Percentiles rank a stretch among this genome's conserved stretches.
These are phyloP conservation scores for Protobothrops mucrosquamatus DNA, from an alignment of 2,113 vertebrate genomes.

Conservation along the genomic window DNA sequence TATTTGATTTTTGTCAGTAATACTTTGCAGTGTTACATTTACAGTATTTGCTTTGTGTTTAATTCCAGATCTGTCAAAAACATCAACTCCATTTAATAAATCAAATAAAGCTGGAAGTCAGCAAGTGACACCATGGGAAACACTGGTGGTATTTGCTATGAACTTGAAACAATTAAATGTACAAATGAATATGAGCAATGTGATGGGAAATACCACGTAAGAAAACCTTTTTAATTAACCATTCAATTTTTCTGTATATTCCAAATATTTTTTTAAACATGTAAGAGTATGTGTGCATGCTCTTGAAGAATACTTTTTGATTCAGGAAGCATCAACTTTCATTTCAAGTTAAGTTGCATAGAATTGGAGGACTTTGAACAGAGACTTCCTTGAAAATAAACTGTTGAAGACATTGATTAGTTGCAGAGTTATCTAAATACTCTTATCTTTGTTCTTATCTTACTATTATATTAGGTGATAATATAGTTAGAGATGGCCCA, in stretches of 20 bases:
- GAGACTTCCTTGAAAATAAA: neutral
- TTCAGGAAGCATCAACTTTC: neutral
- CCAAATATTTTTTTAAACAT: neutral
- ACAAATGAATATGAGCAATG: conserved; percentile 99
- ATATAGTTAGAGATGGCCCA: neutral
- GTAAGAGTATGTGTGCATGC: neutral
- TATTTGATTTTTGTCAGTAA: neutral
- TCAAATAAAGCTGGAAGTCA: conserved; percentile 86
- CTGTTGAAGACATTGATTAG: neutral
- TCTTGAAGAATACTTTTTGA: neutral
- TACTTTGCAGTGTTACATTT: neutral
- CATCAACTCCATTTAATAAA: conserved; percentile 88
- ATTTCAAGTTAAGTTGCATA: neutral
- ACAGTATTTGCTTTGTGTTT: conserved; percentile 33
- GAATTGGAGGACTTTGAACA: neutral
- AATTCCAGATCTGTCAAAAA: conserved; percentile 86
- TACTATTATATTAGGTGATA: neutral
- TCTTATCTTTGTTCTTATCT: neutral
- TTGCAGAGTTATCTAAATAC: neutral
- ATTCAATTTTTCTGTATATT: neutral
- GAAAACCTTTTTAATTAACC: conserved; percentile 44
- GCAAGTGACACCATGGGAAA: conserved; percentile 95
- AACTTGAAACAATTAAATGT: conserved; percentile 96
- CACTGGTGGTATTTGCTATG: conserved; percentile 96
- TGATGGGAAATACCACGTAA: conserved; percentile 99